Evolutionary conservation across 2,888 invertebrate species (phyloP), one percentile per base, ranked within the genome.

Genomic region (Sclerodermus sp.): DNA sequence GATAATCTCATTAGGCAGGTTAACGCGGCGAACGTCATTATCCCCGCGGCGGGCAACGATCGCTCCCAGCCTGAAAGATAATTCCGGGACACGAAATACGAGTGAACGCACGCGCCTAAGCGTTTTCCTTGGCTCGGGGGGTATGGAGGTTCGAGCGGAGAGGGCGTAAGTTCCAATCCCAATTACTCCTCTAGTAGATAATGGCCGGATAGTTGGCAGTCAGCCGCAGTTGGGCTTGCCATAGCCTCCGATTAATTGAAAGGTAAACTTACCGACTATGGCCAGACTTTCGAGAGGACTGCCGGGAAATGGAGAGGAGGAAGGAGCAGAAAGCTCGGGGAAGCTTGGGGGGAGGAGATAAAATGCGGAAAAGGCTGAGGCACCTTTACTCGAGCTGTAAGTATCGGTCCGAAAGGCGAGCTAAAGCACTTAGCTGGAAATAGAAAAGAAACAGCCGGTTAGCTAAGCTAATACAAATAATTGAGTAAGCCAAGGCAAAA

Each of bases 151-250:
- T 42, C 51, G 42, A 39, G 42, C 40, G 42, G 49, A 23, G 8
- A 8, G 23, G 41, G 49, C 40, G 39, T 45, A 53, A 70, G 64
- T 67, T 69, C 65, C 67, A 64, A 72, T 73, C 70, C 66, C 71
- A 74, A 74, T 74, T 74, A 73, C 70, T 73, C 66, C 63, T 72
- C 73, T 68, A 69, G 68, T 69, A 66, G 73, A 74, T 74, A 73
- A 74, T 73, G 70, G 71, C 62, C 64, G 60, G 64, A 68, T 70
- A 70, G 70, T 73, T 71, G 68, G 73, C 67, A 70, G 72, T 73
- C 68, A 68, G 66, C 68, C 62, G 62, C 12, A 34, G 23, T 23
- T 23, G 61, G 62, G 47, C 54, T 58, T 62, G 60, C 58, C 55
- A 66, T 66, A 67, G 70, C 64, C 64, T 68, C 62, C 70, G 72